Conservation (phyloP, 2,797 vertebrate species). For the Gouania willdenowi region DNA sequence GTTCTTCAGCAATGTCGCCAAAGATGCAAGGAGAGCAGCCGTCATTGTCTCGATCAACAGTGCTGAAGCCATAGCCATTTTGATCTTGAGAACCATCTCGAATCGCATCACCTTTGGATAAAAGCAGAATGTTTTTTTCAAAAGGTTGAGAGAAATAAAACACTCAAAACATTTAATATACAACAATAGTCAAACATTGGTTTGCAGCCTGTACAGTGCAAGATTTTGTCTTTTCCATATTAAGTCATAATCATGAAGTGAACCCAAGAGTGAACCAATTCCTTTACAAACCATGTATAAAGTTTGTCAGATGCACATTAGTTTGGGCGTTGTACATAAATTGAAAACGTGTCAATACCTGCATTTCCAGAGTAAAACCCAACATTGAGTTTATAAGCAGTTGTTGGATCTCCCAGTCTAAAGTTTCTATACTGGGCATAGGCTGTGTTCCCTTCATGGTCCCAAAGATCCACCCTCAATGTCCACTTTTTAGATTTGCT, state of each 20-base stretch:
- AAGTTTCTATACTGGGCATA: slow-evolving; percentile 52
- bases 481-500: slow-evolving; percentile 15
- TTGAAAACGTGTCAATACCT: no score
- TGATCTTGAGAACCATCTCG: slow-evolving; percentile 27
- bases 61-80: slow-evolving; percentile 67
- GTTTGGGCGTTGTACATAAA: no score
- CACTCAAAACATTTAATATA: no score
- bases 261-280: no score
- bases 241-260: no score
- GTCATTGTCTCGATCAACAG: slow-evolving; percentile 49
- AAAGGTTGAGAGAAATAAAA: not conserved
- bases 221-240: no score
- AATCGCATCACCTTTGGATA: not conserved
- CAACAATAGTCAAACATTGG: no score
- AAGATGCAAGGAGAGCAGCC: slow-evolving; percentile 56
- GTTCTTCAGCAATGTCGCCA: slow-evolving; percentile 9
- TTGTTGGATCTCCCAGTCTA: slow-evolving; percentile 26
- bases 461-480: slow-evolving; percentile 57
- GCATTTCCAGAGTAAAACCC: slow-evolving; percentile 50
- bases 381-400: slow-evolving; percentile 42
- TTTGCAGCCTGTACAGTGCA: no score
- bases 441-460: slow-evolving; percentile 32
- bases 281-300: no score
- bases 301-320: no score
- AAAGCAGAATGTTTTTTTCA: no score